Conservation (phyloP, 2,888 invertebrate species). For the Poecilus cupreus region DNA sequence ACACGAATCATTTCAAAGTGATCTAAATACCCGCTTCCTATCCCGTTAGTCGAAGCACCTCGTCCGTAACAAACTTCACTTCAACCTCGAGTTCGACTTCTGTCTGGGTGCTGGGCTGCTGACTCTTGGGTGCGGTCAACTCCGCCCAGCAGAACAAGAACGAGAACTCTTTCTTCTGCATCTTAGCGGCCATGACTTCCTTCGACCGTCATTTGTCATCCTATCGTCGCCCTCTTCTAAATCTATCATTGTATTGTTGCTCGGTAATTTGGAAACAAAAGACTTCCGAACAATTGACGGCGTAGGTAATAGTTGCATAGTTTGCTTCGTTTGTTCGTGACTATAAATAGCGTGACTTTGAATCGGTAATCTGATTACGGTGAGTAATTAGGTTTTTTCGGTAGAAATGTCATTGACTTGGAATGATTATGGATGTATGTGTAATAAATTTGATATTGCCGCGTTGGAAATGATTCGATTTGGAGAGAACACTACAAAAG, state of each 20-base stretch:
- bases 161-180: constrained; percentile 22
- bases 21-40: neutral
- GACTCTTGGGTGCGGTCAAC: constrained; percentile 27
- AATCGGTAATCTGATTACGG: neutral
- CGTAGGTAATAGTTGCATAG: neutral
- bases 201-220: constrained; percentile 21
- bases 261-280: constrained; percentile 41
- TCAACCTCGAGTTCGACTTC: constrained; percentile 16
- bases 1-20: neutral
- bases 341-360: constrained; percentile 9
- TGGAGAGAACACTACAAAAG: too few relatives aligned
- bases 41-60: neutral
- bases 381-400: neutral
- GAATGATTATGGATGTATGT: too few relatives aligned
- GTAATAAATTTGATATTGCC: too few relatives aligned
- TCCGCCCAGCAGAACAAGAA: constrained; percentile 23
- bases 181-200: neutral
- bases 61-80: neutral
- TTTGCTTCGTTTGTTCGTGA: constrained; percentile 6
- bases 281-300: constrained; percentile 37
- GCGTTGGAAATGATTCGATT: too few relatives aligned
- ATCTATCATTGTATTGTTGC: constrained; percentile 26
- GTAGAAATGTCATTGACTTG: neutral
- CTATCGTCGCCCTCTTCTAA: constrained; percentile 7
- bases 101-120: too few relatives aligned